phyloP scores from a whole-genome alignment of 2,113 vertebrate species.

The Cryptotis parvus region DNA sequence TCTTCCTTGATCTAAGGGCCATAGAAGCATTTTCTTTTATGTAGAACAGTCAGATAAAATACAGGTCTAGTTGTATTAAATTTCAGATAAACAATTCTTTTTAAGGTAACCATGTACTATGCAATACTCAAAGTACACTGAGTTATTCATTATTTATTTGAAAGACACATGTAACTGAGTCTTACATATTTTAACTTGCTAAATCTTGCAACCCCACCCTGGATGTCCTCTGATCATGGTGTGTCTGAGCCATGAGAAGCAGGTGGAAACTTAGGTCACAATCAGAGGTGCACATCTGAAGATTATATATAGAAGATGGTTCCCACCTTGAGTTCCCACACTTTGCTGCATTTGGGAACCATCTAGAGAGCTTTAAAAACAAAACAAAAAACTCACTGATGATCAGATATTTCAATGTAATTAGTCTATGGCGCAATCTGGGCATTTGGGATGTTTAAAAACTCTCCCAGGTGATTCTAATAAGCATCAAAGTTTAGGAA shows the following conservation, averaged over 20 bases:
- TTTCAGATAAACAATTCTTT: background rate
- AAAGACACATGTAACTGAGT: background rate
- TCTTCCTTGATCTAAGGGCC: background rate
- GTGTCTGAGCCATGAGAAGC: no score
- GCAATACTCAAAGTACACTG: background rate
- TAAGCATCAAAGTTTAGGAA: background rate
- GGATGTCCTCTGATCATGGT: background rate
- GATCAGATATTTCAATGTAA: constrained; percentile 33
- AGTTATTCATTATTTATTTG: background rate
- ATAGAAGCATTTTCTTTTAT: background rate
- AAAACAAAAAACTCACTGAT: background rate
- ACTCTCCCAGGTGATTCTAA: background rate
- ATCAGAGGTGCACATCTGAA: background rate
- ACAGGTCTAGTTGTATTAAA: background rate
- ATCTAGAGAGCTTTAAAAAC: background rate
- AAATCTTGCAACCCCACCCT: background rate
- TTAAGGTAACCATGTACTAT: background rate
- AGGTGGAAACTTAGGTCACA: background rate
- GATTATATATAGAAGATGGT: background rate
- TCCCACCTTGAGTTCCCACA: background rate
- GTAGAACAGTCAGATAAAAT: background rate
- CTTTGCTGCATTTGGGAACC: background rate
- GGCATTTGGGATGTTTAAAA: background rate
- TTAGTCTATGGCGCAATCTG: background rate
- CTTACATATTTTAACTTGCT: background rate